A percentile compares a stretch with the other conserved stretches of the same genome.
Evolutionary conservation across 2,888 invertebrate genomes (phyloP).

Genomic region (Malthinus seriepunctatus): DNA sequence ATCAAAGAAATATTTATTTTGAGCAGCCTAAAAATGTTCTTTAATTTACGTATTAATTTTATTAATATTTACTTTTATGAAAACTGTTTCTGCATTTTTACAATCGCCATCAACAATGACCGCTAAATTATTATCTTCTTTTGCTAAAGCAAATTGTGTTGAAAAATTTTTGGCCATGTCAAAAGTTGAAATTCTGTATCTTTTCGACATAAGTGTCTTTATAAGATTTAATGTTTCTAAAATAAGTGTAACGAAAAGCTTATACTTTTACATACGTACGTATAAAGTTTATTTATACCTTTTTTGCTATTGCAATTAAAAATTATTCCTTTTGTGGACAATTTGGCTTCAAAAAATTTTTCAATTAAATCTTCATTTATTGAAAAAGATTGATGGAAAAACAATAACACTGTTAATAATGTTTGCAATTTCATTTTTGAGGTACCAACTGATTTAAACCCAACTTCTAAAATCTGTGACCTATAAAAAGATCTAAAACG

Average conservation of each 20-base stretch:
- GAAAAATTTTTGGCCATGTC: not conserved
- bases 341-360: slow-evolving; percentile 5
- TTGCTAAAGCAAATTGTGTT: not conserved
- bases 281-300: not conserved
- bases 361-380: not conserved
- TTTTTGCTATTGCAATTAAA: slow-evolving; percentile 9
- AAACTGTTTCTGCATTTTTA: slow-evolving; percentile 8
- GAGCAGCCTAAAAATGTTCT: slow-evolving; percentile 26
- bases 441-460: too few species aligned
- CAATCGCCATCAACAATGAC: slow-evolving; percentile 32
- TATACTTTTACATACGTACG: too few species aligned
- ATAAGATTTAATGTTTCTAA: not conserved
- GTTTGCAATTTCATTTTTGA: too few species aligned
- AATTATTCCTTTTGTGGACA: not conserved
- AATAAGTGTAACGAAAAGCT: too few species aligned
- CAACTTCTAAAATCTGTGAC: too few species aligned
- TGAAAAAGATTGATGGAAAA: not conserved
- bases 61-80: slow-evolving; percentile 20
- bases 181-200: not conserved
- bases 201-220: not conserved
- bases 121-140: slow-evolving; percentile 18
- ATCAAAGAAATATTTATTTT: slow-evolving; percentile 38
- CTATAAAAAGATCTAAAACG: not conserved
- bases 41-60: not conserved
- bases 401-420: too few species aligned